Evolutionary conservation across 2,113 vertebrate genomes (phyloP).

Genomic region (Neomonachus schauinslandi): DNA sequence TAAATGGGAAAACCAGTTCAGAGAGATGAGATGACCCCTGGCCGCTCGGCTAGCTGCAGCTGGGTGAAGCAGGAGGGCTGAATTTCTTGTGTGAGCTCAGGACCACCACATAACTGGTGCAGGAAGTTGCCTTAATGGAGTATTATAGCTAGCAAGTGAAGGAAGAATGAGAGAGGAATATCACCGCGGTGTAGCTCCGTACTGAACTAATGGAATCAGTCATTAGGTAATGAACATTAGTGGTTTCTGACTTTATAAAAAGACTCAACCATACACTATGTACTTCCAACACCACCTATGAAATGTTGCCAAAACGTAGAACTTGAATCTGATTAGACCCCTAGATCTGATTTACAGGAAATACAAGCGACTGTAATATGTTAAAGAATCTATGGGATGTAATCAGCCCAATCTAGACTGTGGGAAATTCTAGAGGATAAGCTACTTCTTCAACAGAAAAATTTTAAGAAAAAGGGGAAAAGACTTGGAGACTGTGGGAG

Average conservation of each 20-base stretch:
- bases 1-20: background rate
- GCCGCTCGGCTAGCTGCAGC: background rate
- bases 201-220: background rate
- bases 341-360: background rate
- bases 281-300: background rate
- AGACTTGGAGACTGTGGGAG: background rate
- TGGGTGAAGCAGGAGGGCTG: background rate
- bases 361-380: background rate
- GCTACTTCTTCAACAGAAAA: slow-evolving; percentile 29
- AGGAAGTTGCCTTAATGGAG: background rate
- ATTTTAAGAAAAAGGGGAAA: background rate
- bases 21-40: background rate
- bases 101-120: background rate
- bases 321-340: background rate
- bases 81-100: background rate
- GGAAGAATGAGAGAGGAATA: background rate
- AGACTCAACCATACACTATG: background rate
- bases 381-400: background rate
- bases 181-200: background rate
- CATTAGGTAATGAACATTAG: background rate
- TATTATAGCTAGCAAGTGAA: background rate
- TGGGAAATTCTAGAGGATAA: background rate
- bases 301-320: background rate
- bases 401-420: background rate
- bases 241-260: background rate